Evolutionary conservation across 2,888 invertebrate genomes (phyloP).

Genomic region (Lepidochrysops patricia): DNA sequence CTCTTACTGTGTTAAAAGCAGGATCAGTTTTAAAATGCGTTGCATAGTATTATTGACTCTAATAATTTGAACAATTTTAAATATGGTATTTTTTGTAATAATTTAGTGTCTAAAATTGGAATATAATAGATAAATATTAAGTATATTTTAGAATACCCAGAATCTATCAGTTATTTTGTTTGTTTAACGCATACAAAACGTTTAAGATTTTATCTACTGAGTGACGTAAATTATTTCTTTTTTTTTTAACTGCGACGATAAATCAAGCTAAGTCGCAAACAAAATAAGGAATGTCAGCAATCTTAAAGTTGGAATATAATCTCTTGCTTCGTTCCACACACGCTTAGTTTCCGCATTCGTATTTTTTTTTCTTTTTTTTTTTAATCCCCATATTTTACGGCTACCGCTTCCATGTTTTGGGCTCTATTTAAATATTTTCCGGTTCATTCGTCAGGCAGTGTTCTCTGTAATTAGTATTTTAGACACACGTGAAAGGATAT

Average conservation of each 20-base stretch:
- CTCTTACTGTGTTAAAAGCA: background rate
- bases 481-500: conserved; percentile 38
- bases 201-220: background rate
- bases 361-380: conserved; percentile 44
- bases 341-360: conserved; percentile 59
- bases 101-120: background rate
- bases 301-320: conserved; percentile 41
- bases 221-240: background rate
- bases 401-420: conserved; percentile 55
- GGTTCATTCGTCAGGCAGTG: conserved; percentile 66
- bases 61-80: background rate
- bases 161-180: background rate
- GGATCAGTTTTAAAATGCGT: background rate
- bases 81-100: too few species aligned
- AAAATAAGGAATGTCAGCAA: conserved; percentile 35
- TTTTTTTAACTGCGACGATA: background rate
- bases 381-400: conserved; percentile 61
- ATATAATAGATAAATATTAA: background rate
- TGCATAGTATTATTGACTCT: background rate
- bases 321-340: conserved; percentile 54
- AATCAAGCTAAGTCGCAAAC: background rate
- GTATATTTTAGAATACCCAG: background rate
- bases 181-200: background rate
- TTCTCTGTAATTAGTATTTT: conserved; percentile 57
- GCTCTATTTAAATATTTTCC: conserved; percentile 72